Conservation (phyloP, 2,888 invertebrate genomes). For the Sceliomorpha sp. region DNA sequence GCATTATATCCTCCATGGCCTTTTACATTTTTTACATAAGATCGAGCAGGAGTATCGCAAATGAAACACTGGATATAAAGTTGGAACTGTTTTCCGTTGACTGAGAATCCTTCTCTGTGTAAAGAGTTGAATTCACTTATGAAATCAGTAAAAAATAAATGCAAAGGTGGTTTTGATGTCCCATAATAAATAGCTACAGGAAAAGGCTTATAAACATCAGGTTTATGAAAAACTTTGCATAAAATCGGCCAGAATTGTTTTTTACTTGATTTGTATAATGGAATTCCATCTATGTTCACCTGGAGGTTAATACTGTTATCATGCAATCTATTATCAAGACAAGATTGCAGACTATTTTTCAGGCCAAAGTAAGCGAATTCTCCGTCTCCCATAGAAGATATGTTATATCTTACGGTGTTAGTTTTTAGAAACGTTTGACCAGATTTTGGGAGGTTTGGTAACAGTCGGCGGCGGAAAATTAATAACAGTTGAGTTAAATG, state of each 20-base stretch:
- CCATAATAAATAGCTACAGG: slow-evolving; percentile 50
- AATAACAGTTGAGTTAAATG: slow-evolving; percentile 21
- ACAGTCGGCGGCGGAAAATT: slow-evolving; percentile 16
- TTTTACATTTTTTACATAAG: slow-evolving; percentile 46
- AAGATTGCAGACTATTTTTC: slow-evolving; percentile 20
- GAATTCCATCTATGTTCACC: slow-evolving; percentile 46
- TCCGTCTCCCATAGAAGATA: slow-evolving; percentile 17
- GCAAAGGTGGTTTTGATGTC: slow-evolving; percentile 29
- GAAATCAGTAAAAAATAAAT: slow-evolving; percentile 34
- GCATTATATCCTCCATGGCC: slow-evolving; percentile 50
- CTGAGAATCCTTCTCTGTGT: slow-evolving; percentile 20
- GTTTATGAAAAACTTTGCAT: slow-evolving; percentile 27
- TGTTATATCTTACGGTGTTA: slow-evolving; percentile 19
- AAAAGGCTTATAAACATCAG: slow-evolving; percentile 38
- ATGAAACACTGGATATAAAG: slow-evolving; percentile 45
- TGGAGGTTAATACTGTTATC: slow-evolving; percentile 29
- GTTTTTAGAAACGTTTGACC: slow-evolving; percentile 37
- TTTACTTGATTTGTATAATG: slow-evolving; percentile 28
- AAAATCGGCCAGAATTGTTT: slow-evolving; percentile 49
- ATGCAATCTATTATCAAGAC: slow-evolving; percentile 12
- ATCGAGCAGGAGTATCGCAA: slow-evolving; percentile 49
- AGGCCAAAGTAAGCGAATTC: slow-evolving; percentile 43
- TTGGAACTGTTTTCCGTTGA: slow-evolving; percentile 21
- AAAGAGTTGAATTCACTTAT: slow-evolving; percentile 43
- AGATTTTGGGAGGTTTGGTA: slow-evolving; percentile 35